Base-by-base conservation (phyloP, 2,888 invertebrate genomes). In the Saturnia japonica region DNA sequence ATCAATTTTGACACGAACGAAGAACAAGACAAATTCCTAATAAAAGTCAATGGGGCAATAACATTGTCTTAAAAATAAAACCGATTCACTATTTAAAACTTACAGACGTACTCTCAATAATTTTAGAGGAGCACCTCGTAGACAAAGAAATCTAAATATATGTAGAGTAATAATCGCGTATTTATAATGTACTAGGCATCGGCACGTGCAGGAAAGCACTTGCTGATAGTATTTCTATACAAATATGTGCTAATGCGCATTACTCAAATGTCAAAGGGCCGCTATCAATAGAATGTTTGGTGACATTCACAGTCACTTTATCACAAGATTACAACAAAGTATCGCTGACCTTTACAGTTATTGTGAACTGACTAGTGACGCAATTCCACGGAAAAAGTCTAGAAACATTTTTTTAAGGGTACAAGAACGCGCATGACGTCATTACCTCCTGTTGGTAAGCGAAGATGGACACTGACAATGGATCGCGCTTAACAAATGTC, bases 181-280 rank as follows among this genome's bases (percentile, higher is more conserved):
- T 28, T 60, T 60, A 60, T 74, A 78, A 78, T 78, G 72, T 74
- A 75, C 76, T 75, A 74, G 76, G 74, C 71, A 69, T 68, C 4
- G 54, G 72, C 78, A 77, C 76, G 78, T 75, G 76, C 72, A 70
- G 19, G 28, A 14, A 11, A 11, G 67, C 76, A 77, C 74, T 76
- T 74, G 79, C 68, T 16, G 72, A 72, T 75, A 73, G 25, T 28
- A 2, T 25, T 60, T 28, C 12, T 22, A 7, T 6, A 28, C 57
- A 4, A 28, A 60, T 60, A 60, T 28, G 57, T 25, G 25, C 57
- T 25, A 60, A 12, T 7, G n/a, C n/a, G 54, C 11, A 54, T 11
- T 8, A 54, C 54, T 60, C 57, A 6, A 22, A 54, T 28, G 57
- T 60, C 57, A 60, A 60, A 60, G 25, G 57, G 57, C 28, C 28